These are phyloP conservation scores for Heliconius eleuchia DNA, from an alignment of 1,140 invertebrate species.

Conservation along the genomic window DNA sequence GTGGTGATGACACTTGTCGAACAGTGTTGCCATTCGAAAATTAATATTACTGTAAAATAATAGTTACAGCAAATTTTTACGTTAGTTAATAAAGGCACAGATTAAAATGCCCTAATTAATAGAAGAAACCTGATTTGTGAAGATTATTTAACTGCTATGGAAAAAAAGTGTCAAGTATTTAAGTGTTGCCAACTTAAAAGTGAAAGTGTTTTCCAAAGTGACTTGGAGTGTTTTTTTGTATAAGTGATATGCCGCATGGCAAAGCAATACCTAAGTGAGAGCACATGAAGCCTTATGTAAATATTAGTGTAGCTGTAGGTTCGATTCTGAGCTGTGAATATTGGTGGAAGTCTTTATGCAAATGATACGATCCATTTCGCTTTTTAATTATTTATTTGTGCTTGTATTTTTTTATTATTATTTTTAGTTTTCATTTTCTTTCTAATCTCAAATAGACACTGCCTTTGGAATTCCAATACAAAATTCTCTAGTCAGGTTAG, in stretches of 20 bases:
- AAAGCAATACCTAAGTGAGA: constrained; percentile 64
- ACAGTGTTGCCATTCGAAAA: constrained; percentile 3
- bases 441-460: constrained; percentile 11
- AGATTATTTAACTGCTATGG: background rate
- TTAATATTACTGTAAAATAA: background rate
- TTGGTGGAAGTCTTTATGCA: constrained; percentile 63
- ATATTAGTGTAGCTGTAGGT: constrained; percentile 67
- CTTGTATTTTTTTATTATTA: constrained; percentile 3
- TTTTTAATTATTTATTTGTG: constrained; percentile 35
- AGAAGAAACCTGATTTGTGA: background rate
- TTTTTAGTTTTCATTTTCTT: constrained; percentile 1
- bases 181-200: constrained; percentile 13
- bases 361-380: constrained; percentile 58
- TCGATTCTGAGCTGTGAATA: constrained; percentile 63
- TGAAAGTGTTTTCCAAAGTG: constrained; percentile 11
- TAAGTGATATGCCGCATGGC: constrained; percentile 48
- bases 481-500: constrained; percentile 75
- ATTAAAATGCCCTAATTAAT: background rate
- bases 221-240: constrained; percentile 45
- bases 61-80: background rate
- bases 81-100: background rate
- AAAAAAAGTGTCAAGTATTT: background rate
- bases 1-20: constrained; percentile 50
- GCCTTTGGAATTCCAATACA: constrained; percentile 37
- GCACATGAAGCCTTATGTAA: constrained; percentile 78